Percentiles rank a stretch among this genome's conserved stretches.
These are phyloP conservation scores for Flexamia atlantica DNA, from an alignment of 2,888 invertebrate genomes.

Conservation along the genomic window DNA sequence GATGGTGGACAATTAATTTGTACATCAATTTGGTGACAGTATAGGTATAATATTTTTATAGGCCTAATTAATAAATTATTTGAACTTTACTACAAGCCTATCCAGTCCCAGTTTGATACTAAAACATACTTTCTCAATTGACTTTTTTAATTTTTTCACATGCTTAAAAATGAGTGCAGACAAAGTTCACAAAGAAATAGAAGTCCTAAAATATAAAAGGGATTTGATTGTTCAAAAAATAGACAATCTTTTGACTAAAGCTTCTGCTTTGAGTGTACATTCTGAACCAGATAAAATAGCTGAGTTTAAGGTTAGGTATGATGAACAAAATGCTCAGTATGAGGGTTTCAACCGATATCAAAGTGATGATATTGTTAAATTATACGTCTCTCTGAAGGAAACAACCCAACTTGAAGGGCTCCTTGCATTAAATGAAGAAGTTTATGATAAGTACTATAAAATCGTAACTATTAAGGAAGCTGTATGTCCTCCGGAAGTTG, in stretches of 20 bases:
- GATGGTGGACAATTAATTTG: too few species aligned
- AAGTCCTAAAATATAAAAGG: background rate
- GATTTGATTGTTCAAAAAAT: conserved; percentile 12
- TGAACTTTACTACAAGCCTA: too few species aligned
- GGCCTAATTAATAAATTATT: too few species aligned
- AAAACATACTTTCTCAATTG: too few species aligned
- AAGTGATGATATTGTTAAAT: conserved; percentile 3
- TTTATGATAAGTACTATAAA: background rate
- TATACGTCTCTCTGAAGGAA: too few species aligned
- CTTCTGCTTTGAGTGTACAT: background rate
- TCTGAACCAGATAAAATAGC: background rate
- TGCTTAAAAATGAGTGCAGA: background rate
- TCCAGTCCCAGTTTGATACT: too few species aligned
- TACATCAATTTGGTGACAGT: too few species aligned
- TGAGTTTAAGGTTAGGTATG: background rate
- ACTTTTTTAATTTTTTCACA: too few species aligned
- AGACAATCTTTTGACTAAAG: background rate
- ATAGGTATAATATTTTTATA: too few species aligned
- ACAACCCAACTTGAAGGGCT: too few species aligned
- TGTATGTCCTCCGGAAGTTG: background rate
- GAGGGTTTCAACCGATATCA: conserved; percentile 8
- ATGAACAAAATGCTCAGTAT: background rate
- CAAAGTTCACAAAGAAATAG: background rate
- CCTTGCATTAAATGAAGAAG: background rate
- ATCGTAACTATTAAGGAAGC: background rate